phyloP scores from a whole-genome alignment of 2,888 invertebrate species.

The Flexamia atlantica region DNA sequence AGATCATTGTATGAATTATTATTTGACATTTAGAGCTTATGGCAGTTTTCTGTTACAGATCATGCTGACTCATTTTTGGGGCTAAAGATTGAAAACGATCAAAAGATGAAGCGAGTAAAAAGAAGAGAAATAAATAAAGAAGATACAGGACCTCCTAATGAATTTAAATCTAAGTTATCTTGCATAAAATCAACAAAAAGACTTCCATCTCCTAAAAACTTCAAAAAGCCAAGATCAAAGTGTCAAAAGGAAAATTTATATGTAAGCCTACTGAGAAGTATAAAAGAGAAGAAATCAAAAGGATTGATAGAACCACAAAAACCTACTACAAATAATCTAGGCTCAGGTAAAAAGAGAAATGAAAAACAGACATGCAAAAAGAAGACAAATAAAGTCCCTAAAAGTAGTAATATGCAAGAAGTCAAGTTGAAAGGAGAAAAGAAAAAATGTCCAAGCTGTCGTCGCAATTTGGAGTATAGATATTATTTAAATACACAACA shows the following conservation, averaged over 20 bases:
- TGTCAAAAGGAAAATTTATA: neutral
- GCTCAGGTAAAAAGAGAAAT: neutral
- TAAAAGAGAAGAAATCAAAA: neutral
- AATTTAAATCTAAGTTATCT: constrained; percentile 1
- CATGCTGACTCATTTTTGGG: neutral
- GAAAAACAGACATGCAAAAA: neutral
- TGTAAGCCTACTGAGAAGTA: neutral
- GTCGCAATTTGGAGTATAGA: neutral
- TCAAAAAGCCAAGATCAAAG: neutral
- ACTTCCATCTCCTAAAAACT: neutral
- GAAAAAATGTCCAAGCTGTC: neutral
- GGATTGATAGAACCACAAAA: neutral
- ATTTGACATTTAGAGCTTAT: no score
- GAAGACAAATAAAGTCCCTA: neutral
- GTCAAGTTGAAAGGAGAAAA: neutral
- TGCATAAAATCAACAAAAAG: neutral
- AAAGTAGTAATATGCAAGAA: neutral
- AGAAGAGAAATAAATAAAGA: neutral
- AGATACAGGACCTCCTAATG: neutral
- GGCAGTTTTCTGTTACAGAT: neutral
- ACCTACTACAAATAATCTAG: no score
- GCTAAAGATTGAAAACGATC: neutral
- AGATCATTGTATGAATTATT: no score
- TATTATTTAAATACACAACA: neutral
- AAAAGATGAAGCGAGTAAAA: neutral